Base-by-base conservation (phyloP, 2,888 invertebrate genomes). In the Synanthedon myopaeformis region DNA sequence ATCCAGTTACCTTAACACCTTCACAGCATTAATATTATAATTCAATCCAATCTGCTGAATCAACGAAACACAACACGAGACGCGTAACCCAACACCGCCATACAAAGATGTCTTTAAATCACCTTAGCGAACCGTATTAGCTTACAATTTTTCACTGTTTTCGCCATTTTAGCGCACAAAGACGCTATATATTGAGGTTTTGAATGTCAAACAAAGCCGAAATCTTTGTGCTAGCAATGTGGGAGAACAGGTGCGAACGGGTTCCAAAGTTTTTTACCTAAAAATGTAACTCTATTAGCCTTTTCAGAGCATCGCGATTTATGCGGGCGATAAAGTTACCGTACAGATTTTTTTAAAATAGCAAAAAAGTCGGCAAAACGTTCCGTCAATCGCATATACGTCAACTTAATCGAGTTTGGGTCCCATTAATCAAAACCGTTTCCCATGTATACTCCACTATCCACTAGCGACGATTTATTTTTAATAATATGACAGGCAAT, bases 401-500 rank as follows among this genome's bases (percentile, higher is more conserved):
- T 75, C 77, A 79, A 74, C 74, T 73, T 82, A 82, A 83, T 83
- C 82, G 81, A 73, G 72, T 75, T 70, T 70, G 67, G 64, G 70
- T 69, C 65, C 79, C 80, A 84, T 85, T 80, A 81, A 84, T 84
- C 83, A 85, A 79, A 79, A 35, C 49, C 67, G 74, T 78, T 81
- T 84, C 82, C 77, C 82, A 81, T 77, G 76, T 77, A 76, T 74
- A 35, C 35, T 66, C 73, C 13, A 50, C 50, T 57, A 58, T 35
- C 35, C 35, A 58, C 62, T 72, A 69, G 71, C 73, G 71, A 73
- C 72, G 74, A 72, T 77, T 76, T 79, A 77, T 81, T 80, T 79
- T 83, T 83, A 80, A 77, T 83, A 84, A 84, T 85, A 76, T 84
- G 85, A 84, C 85, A 84, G 83, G 74, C 79, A 79, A 84, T 83